These are phyloP conservation scores for Drosophila willistoni DNA, from an alignment of 1,140 invertebrate species.

Conservation along the genomic window DNA sequence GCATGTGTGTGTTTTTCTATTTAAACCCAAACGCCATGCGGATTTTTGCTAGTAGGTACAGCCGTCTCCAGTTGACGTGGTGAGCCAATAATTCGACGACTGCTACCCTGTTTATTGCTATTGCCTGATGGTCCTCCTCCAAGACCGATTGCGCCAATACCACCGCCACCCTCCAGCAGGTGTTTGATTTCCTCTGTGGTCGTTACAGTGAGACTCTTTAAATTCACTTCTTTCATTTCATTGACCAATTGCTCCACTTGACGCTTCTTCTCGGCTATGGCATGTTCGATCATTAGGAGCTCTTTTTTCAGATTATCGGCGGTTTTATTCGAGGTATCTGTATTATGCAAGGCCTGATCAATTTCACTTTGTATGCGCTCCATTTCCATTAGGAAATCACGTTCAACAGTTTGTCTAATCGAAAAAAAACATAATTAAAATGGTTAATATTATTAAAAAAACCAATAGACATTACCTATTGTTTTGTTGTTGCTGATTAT, in stretches of 20 bases:
- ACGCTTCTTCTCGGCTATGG: slow-evolving; percentile 92
- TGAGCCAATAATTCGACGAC: slow-evolving; percentile 94
- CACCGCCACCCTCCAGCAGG: slow-evolving; percentile 88
- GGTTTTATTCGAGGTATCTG: slow-evolving; percentile 91
- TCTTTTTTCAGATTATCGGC: slow-evolving; percentile 92
- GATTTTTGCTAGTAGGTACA: slow-evolving; percentile 96
- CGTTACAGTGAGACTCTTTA: slow-evolving; percentile 93
- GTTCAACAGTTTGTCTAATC: slow-evolving; percentile 87
- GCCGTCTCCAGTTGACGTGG: slow-evolving; percentile 95
- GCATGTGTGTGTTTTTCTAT: slow-evolving; percentile 1
- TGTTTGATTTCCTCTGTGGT: slow-evolving; percentile 92
- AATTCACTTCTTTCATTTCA: slow-evolving; percentile 96
- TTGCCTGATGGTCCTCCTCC: not conserved
- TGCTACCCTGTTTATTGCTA: slow-evolving; percentile 91
- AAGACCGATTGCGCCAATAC: not conserved
- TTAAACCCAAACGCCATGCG: slow-evolving; percentile 97
- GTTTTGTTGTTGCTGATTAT: slow-evolving; percentile 73
- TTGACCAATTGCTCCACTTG: slow-evolving; percentile 93
- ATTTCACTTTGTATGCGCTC: slow-evolving; percentile 92
- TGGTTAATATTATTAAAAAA: too few species aligned
- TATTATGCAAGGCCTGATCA: slow-evolving; percentile 91
- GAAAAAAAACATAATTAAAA: not conserved
- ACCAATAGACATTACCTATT: slow-evolving; percentile 54
- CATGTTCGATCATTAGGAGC: slow-evolving; percentile 89
- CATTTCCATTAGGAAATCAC: slow-evolving; percentile 90